Base-by-base conservation (phyloP, 2,888 invertebrate species). In the Watsonalla cultraria region DNA sequence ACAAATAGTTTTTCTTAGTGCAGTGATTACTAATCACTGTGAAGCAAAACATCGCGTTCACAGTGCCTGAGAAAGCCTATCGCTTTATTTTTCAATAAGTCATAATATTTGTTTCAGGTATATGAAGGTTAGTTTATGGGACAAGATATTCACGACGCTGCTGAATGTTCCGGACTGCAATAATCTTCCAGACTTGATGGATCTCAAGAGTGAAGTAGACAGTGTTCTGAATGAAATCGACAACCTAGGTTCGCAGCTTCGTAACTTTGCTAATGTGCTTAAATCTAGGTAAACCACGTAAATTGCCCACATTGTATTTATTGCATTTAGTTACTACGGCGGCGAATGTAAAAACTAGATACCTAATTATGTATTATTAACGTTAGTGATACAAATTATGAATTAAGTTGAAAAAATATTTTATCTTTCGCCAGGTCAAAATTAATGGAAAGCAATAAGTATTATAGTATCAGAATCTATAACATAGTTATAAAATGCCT, bases 81-180 rank as follows among this genome's bases (percentile, higher is more conserved):
- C 24, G 24, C 24, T 24, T 24, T 1, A 4, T 24, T 24, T 1
- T 24, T 24, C 4, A 24, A 2, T 24, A 24, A 24, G 4, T 24
- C 24, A 24, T 24, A 24, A 2, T 24, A 2, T 45, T 35, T 49
- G 9, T 42, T 85, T 45, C 78, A 94, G 94, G 86, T 95, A 95
- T 77, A 92, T 94, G 81, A 93, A 94, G 70, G 92, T 92, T 57
- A 92, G 92, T 57, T 86, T 95, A 56, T 97, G 97, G 97, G 94
- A 94, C 68, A 93, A 93, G 62, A 94, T 97, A 75, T 97, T 98
- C 78, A 93, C 94, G 45, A 92, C 93, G 39, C 86, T 98, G 59
- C 89, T 98, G 54, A 98, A 98, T 86, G 92, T 97, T 55, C 94
- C 94, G 24, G 94, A 95, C 56, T 96, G 96, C 76, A 92, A 93